phyloP scores from a whole-genome alignment of 2,888 invertebrate genomes.

The Ophion costatus region DNA sequence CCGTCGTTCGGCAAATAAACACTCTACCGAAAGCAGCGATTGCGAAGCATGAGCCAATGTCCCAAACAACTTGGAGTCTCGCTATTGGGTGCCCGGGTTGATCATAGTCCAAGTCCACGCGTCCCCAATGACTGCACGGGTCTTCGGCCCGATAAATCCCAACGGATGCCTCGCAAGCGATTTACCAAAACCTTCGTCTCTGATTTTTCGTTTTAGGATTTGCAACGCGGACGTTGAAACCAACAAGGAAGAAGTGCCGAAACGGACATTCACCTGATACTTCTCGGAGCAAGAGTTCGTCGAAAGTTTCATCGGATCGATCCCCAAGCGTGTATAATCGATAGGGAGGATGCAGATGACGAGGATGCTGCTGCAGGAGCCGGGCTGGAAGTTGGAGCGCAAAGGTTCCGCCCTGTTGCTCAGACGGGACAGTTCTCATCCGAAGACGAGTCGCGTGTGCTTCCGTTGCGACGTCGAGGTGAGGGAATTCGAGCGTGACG shows the following conservation, averaged over 20 bases:
- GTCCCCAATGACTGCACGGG: neutral
- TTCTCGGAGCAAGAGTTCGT: neutral
- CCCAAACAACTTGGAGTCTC: neutral
- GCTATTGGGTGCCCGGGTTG: neutral
- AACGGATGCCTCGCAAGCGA: neutral
- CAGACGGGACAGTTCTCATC: slow-evolving; percentile 78
- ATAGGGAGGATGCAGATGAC: slow-evolving; percentile 75
- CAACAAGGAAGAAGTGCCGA: neutral
- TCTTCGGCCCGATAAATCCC: neutral
- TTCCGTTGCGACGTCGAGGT: slow-evolving; percentile 86
- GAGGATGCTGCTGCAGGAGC: slow-evolving; percentile 80
- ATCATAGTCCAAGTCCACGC: neutral
- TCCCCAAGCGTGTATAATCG: neutral
- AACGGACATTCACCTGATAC: neutral
- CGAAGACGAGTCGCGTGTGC: slow-evolving; percentile 83
- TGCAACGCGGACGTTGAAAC: neutral
- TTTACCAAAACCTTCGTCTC: slow-evolving; percentile 1
- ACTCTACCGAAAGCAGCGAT: neutral
- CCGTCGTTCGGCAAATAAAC: neutral
- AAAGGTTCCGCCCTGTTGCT: slow-evolving; percentile 80
- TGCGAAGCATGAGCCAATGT: neutral
- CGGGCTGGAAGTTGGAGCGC: slow-evolving; percentile 81
- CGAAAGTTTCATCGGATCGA: slow-evolving; percentile 1
- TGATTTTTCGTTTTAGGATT: slow-evolving; percentile 15
- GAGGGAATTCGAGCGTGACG: slow-evolving; percentile 84